phyloP scores from a whole-genome alignment of 1,140 invertebrate genomes.

The Gerris buenoi region DNA sequence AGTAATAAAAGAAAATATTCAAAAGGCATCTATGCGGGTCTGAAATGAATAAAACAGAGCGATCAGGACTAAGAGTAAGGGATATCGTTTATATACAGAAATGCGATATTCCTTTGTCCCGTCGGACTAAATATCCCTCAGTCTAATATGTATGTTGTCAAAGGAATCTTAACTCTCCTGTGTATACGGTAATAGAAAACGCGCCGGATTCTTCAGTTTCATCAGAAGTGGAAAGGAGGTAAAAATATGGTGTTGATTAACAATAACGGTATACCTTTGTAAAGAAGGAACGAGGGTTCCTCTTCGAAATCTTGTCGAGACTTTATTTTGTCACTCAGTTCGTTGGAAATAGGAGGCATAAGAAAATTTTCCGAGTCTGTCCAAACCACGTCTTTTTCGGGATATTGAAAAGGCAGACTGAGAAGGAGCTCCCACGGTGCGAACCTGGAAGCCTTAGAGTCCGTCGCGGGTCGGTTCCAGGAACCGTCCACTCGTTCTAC shows the following conservation, averaged over 20 bases:
- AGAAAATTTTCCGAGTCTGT: background rate
- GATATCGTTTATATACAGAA: no score
- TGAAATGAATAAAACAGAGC: no score
- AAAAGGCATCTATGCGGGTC: no score
- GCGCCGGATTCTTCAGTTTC: background rate
- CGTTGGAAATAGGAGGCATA: background rate
- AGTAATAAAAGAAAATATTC: no score
- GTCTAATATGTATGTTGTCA: background rate
- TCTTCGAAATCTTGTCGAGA: background rate
- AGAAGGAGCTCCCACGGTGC: background rate
- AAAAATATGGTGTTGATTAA: no score
- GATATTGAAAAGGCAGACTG: background rate
- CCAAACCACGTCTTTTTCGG: background rate
- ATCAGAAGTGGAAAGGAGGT: background rate
- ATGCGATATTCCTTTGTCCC: no score
- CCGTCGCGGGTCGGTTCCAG: background rate
- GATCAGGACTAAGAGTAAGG: no score
- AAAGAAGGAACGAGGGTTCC: background rate
- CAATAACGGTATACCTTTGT: background rate
- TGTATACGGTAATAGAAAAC: background rate
- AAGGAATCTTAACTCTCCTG: background rate
- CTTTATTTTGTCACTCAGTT: background rate
- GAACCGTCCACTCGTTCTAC: background rate
- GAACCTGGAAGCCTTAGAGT: background rate
- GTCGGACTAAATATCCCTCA: no score